These are phyloP conservation scores for Panonychus citri DNA, from an alignment of 1,140 invertebrate species.

Conservation along the genomic window DNA sequence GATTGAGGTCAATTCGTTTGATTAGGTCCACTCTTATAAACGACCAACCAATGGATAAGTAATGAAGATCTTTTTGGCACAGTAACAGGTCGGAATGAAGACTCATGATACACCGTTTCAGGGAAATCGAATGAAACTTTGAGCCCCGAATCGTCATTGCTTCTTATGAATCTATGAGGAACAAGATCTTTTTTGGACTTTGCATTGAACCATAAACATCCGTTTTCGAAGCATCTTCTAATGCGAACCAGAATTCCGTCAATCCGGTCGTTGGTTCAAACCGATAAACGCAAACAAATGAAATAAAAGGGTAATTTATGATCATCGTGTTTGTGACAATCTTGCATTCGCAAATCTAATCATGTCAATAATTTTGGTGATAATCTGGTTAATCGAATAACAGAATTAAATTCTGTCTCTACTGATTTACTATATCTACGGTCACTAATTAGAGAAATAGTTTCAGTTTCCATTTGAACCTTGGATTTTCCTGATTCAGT, in stretches of 20 bases:
- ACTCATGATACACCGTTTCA: constrained; percentile 41
- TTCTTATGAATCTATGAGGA: constrained; percentile 30
- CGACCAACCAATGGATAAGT: constrained; percentile 71
- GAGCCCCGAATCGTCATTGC: constrained; percentile 29
- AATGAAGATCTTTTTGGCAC: constrained; percentile 63
- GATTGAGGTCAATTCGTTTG: constrained; percentile 55
- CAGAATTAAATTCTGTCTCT: no score
- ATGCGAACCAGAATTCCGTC: constrained; percentile 30
- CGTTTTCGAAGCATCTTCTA: constrained; percentile 52
- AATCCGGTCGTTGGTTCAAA: no score
- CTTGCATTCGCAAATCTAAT: no score
- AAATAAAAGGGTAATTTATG: no score
- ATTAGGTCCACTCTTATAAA: constrained; percentile 75
- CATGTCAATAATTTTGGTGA: no score
- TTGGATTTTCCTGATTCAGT: no score
- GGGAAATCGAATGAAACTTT: constrained; percentile 19
- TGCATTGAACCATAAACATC: constrained; percentile 72
- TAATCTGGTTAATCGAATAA: no score
- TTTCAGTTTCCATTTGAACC: no score
- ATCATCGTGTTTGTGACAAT: no score
- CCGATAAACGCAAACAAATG: no score
- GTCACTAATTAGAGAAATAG: no score
- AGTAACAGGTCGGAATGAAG: constrained; percentile 48
- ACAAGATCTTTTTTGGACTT: constrained; percentile 42
- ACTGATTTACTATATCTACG: no score